Evolutionary conservation across 2,113 vertebrate genomes (phyloP).

Genomic region (Pitta sordida): DNA sequence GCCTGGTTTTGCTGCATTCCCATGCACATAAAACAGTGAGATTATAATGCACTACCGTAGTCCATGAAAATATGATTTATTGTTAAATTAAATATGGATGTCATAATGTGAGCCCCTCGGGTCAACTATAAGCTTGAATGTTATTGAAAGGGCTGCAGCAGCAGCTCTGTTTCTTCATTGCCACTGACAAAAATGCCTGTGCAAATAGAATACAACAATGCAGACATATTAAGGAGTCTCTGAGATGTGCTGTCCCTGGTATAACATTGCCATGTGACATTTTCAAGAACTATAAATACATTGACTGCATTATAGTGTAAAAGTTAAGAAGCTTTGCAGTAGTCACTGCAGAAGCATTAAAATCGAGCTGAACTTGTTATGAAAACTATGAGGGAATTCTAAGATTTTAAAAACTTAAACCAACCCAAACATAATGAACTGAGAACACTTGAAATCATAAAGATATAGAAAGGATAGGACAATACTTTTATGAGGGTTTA

Average conservation of each 20-base stretch:
- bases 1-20: conserved; percentile 31
- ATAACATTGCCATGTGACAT: conserved; percentile 35
- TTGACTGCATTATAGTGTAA: conserved; percentile 40
- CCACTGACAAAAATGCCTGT: conserved; percentile 4
- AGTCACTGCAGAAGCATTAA: conserved; percentile 37
- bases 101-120: conserved; percentile 22
- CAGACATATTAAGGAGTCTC: conserved; percentile 44
- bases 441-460: background rate
- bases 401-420: background rate
- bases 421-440: background rate
- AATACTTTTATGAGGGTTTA: background rate
- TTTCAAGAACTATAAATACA: conserved; percentile 61
- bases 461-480: background rate
- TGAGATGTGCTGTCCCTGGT: conserved; percentile 30
- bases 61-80: conserved; percentile 59
- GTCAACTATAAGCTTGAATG: conserved; percentile 11
- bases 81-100: conserved; percentile 56
- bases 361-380: background rate
- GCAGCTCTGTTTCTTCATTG: conserved; percentile 35
- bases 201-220: conserved; percentile 50
- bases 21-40: background rate
- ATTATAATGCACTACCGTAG: conserved; percentile 12
- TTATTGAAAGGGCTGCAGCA: conserved; percentile 4
- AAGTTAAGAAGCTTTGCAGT: conserved; percentile 58
- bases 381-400: background rate